phyloP scores from a whole-genome alignment of 1,140 invertebrate genomes.

The Spodoptera litura region DNA sequence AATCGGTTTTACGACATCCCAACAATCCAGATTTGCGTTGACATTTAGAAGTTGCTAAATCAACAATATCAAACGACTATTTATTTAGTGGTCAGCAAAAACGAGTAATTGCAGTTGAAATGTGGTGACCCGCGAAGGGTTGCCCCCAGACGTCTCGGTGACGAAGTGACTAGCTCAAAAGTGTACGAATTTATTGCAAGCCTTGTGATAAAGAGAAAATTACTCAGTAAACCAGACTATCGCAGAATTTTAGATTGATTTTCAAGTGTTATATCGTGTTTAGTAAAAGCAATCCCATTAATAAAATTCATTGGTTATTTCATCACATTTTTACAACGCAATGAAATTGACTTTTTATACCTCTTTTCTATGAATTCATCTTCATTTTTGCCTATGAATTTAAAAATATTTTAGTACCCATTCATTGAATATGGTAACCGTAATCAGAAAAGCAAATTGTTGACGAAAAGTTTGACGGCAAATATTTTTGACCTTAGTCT shows the following conservation, averaged over 20 bases:
- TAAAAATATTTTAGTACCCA: background rate
- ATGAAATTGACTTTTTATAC: too few relatives aligned
- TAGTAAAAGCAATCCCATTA: background rate
- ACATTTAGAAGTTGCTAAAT: too few relatives aligned
- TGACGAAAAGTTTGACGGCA: background rate
- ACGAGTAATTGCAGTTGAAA: background rate
- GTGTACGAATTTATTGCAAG: constrained; percentile 14
- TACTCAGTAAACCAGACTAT: background rate
- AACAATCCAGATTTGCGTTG: too few relatives aligned
- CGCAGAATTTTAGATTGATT: constrained; percentile 1
- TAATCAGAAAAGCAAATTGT: background rate
- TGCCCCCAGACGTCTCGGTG: constrained; percentile 13
- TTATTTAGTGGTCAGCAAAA: constrained; percentile 17
- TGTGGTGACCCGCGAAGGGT: constrained; percentile 16
- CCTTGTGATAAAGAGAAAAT: background rate
- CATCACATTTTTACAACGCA: background rate
- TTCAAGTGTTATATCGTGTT: background rate
- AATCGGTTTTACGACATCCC: too few relatives aligned
- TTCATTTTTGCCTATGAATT: too few relatives aligned
- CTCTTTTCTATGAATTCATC: too few relatives aligned
- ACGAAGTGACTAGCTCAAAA: constrained; percentile 7
- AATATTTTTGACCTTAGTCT: background rate
- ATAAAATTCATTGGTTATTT: background rate
- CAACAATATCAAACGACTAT: too few relatives aligned
- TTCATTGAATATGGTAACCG: background rate